Evolutionary conservation across 2,888 invertebrate genomes (phyloP), one percentile per base, ranked within the genome.

Genomic region (Ashinkailepas kermadecensis): DNA sequence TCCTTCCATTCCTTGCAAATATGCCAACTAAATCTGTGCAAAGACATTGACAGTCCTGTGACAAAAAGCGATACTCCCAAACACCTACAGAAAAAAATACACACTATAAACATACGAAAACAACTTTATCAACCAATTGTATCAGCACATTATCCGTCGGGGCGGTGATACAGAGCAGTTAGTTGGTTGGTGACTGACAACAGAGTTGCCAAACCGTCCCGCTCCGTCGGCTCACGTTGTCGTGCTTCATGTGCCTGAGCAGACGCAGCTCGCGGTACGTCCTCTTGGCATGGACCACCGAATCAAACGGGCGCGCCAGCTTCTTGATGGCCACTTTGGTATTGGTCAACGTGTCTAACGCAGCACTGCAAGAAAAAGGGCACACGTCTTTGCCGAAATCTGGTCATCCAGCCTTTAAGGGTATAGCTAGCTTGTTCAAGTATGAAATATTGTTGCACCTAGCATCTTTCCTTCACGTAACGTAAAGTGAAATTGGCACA

Each of bases 161-260:
- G 7, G 18, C 64, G 10, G 18, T 21, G n/a, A 64, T 21, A 64
- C 9, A 8, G 0, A 21, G 8, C 18, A n/a, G 10, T 10, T 21
- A 18, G 3, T n/a, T n/a, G n/a, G 3, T n/a, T n/a, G 39, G 39
- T 39, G 39, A 39, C 39, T 39, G 39, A 4, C 39, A 39, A 39
- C 39, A 39, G 39, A 39, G 39, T 39, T 39, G 39, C 39, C 1
- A 39, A 4, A 39, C 39, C 39, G 39, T 39, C 4, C 39, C 39
- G 39, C 4, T 4, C 39, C 39, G 39, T 39, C 39, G 39, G 10
- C 95, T 94, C 86, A 99, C 95, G 91, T 99, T 99, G 89, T 99
- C 99, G 90, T 99, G 99, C 87, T 96, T 93, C 99, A 99, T 99
- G 87, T 98, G 98, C 87, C 98, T 97, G 82, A 99, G 90, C 90